Base-by-base conservation (phyloP, 2,113 vertebrate species). In the Neopipo cinnamomea region DNA sequence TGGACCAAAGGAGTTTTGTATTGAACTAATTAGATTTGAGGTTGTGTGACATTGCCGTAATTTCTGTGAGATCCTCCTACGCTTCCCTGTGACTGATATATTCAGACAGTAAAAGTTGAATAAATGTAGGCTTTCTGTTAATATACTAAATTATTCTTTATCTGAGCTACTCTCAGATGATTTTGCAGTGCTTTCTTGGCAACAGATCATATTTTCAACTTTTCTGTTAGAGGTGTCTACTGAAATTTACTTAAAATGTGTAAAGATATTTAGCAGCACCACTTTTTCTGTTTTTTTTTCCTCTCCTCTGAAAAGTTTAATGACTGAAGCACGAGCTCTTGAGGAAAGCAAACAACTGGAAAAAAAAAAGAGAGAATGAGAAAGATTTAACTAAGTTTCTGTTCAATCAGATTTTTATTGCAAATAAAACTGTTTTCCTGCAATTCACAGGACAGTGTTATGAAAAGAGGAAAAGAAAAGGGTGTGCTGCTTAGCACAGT, bases 1-100 rank as follows among this genome's bases (percentile, higher is more conserved):
- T 88, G 66, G 72, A 82, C 39, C 37, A 82, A 84, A 93, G 31
- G 42, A 92, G 35, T 82, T 93, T 76, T 86, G 35, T 85, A 92
- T 10, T 49, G 56, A 86, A 86, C 46, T 91, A 89, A 93, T 92
- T 95, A 93, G 81, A 93, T 92, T 78, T 96, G 50, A 85, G 49
- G 5, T 42, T 94, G 37, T 76, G 70, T 89, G 80, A 80, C 93
- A 89, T 35, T 85, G 88, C 19, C 91, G 49, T 91, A 31, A 77
- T 89, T 91, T 83, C n/a, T 62, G 27, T 23, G 24, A 91, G 44
- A 52, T 85, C 35, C 44, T 93, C 74, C 30, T 68, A 46, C 41
- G 62, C 35, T 79, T 95, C 49, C 23, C 19, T 88, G 42, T 82
- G 28, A 70, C 65, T 50, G 41, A 89, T 63, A 86, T 84, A 86